Evolutionary conservation across 2,797 vertebrate species (phyloP).

Genomic region (Nannoperca australis): DNA sequence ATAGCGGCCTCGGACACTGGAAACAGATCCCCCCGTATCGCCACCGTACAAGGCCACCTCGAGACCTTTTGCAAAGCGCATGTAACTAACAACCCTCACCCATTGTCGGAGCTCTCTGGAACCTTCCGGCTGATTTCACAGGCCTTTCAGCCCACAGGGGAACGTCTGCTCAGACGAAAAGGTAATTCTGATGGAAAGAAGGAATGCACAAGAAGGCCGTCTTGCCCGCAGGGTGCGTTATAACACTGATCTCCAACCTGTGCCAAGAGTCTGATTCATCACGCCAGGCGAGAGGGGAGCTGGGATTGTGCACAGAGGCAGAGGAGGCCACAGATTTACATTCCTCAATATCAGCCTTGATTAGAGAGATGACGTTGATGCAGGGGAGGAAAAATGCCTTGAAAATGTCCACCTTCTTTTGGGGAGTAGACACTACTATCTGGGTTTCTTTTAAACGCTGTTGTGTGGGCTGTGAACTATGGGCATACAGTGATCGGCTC

Average conservation of each 20-base stretch:
- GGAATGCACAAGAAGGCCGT: slow-evolving; percentile 78
- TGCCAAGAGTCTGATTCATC: slow-evolving; percentile 81
- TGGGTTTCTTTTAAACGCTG: slow-evolving; percentile 59
- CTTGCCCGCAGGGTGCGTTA: slow-evolving; percentile 74
- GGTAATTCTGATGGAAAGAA: slow-evolving; percentile 81
- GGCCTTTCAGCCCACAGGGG: slow-evolving; percentile 77
- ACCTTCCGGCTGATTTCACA: slow-evolving; percentile 83
- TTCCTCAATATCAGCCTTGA: slow-evolving; percentile 70
- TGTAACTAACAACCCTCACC: slow-evolving; percentile 79
- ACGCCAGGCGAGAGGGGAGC: slow-evolving; percentile 58
- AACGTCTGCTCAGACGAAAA: slow-evolving; percentile 72
- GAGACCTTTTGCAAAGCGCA: slow-evolving; percentile 77
- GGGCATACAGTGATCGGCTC: slow-evolving; percentile 68
- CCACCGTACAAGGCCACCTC: slow-evolving; percentile 77
- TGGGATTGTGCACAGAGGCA: slow-evolving; percentile 56
- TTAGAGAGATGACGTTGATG: slow-evolving; percentile 66
- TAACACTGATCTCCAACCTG: slow-evolving; percentile 78
- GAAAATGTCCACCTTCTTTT: slow-evolving; percentile 43
- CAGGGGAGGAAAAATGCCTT: slow-evolving; percentile 43
- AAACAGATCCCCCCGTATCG: slow-evolving; percentile 81
- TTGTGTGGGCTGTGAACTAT: slow-evolving; percentile 60
- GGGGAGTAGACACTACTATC: slow-evolving; percentile 47
- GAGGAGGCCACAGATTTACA: slow-evolving; percentile 67
- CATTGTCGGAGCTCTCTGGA: slow-evolving; percentile 73
- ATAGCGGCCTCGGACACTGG: slow-evolving; percentile 80